Base-by-base conservation (phyloP, 2,888 invertebrate genomes). In the Andrena fulva region DNA sequence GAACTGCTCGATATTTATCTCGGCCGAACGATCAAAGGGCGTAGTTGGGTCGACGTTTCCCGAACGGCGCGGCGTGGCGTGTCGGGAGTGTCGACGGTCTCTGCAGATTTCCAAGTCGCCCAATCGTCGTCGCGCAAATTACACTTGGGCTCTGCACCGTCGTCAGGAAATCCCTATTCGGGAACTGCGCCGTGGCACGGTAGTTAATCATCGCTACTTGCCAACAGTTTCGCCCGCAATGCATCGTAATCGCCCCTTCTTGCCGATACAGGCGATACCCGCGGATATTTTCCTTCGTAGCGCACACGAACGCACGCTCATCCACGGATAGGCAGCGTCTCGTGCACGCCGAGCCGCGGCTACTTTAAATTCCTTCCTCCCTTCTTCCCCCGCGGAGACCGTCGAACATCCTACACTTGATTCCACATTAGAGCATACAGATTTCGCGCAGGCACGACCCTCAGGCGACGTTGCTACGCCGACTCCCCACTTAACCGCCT, bases 141-240 rank as follows among this genome's bases (percentile, higher is more conserved):
- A 74, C 82, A 69, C 68, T 71, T 74, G 56, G 76, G 63, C 73
- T 60, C 33, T 56, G 79, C 59, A 35, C 60, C 77, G 80, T 56
- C 76, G 66, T 66, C 72, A 24, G 77, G 81, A 84, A 85, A 84
- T 87, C 80, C 72, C 59, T 54, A 77, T 80, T 80, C 66, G 83
- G 62, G 85, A 66, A 82, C 74, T 69, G 54, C 78, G 56, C 70
- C 54, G 68, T 62, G 68, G 48, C 70, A 66, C 66, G 68, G 80
- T 63, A 87, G 84, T 87, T 87, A 84, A 87, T 87, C 84, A 87
- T 87, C 84, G 75, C 64, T 54, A 59, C 72, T 82, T 84, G 86
- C 69, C 78, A 84, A 84, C 80, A 86, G 84, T 87, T 87, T 82
- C 72, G 71, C 74, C 74, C 66, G 33, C 73, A 33, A 78, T 60